Evolutionary conservation across 2,113 vertebrate genomes (phyloP).

Genomic region (Gavia stellata): DNA sequence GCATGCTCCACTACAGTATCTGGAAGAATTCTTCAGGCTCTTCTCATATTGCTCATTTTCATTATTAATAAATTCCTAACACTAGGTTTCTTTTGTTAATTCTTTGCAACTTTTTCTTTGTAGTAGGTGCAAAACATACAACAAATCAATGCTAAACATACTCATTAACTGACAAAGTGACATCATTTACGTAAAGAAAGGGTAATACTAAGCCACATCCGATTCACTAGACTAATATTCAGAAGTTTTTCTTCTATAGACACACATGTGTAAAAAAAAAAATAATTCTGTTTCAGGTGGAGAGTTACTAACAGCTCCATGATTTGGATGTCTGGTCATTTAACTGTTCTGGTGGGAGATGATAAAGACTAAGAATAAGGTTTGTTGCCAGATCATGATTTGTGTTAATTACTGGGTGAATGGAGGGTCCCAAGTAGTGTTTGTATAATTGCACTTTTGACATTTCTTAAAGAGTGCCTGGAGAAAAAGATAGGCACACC

Average conservation of each 20-base stretch:
- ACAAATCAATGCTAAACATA: not conserved
- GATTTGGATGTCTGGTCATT: not conserved
- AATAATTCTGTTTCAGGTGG: not conserved
- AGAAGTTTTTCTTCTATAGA: not conserved
- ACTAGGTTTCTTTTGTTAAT: not conserved
- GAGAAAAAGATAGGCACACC: not conserved
- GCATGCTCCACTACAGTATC: not conserved
- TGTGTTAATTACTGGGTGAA: constrained; percentile 18
- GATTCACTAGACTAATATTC: not conserved
- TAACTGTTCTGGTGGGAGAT: not conserved
- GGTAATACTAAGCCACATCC: not conserved
- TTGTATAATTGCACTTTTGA: constrained; percentile 6
- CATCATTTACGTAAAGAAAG: not conserved
- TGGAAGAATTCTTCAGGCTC: not conserved
- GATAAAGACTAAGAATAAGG: not conserved
- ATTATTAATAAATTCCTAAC: not conserved
- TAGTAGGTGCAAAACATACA: not conserved
- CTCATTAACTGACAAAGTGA: not conserved
- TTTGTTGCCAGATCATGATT: not conserved
- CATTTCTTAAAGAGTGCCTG: not conserved
- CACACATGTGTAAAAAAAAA: not conserved
- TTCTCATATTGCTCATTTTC: not conserved
- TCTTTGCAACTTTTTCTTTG: not conserved
- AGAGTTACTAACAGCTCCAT: not conserved
- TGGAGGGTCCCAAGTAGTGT: not conserved